phyloP scores from a whole-genome alignment of 2,888 invertebrate species.

The Ectemnius continuus region DNA sequence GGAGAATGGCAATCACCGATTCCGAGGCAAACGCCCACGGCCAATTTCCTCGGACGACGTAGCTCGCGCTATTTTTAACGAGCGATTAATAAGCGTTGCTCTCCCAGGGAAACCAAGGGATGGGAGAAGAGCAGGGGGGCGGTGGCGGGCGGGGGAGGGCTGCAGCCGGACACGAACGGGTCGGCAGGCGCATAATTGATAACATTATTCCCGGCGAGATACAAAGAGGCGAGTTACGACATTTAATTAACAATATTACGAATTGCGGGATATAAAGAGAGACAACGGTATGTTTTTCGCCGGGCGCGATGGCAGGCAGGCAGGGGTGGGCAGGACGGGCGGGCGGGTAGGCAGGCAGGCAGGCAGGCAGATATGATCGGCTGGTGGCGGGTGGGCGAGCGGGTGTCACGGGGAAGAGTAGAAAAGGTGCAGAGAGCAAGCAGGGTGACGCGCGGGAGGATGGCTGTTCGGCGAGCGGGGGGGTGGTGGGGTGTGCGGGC shows the following conservation, averaged over 20 bases:
- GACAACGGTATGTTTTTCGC: constrained; percentile 49
- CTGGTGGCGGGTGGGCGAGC: constrained; percentile 24
- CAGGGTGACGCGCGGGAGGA: constrained; percentile 41
- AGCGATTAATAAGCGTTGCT: constrained; percentile 1
- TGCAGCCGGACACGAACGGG: not conserved
- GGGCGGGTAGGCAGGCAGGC: constrained; percentile 11
- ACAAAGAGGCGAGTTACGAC: constrained; percentile 55
- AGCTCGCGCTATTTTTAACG: constrained; percentile 25
- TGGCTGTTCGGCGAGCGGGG: not conserved
- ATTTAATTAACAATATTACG: constrained; percentile 56
- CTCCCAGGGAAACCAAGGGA: not conserved
- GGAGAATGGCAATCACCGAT: not conserved
- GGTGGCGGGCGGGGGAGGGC: not conserved
- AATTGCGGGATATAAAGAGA: constrained; percentile 50
- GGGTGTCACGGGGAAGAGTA: constrained; percentile 14
- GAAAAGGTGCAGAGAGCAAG: constrained; percentile 33
- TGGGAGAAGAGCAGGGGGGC: not conserved
- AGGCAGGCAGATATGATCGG: constrained; percentile 41
- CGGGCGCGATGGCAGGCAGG: constrained; percentile 18
- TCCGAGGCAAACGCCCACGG: not conserved
- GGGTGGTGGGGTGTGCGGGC: not conserved
- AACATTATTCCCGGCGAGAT: constrained; percentile 52
- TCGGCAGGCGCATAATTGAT: constrained; percentile 47
- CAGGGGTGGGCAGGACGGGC: constrained; percentile 13
- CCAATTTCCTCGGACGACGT: constrained; percentile 16